Evolutionary conservation across 2,797 vertebrate species (phyloP), one percentile per base, ranked within the genome.

Genomic region (Pseudochromis fuscus): DNA sequence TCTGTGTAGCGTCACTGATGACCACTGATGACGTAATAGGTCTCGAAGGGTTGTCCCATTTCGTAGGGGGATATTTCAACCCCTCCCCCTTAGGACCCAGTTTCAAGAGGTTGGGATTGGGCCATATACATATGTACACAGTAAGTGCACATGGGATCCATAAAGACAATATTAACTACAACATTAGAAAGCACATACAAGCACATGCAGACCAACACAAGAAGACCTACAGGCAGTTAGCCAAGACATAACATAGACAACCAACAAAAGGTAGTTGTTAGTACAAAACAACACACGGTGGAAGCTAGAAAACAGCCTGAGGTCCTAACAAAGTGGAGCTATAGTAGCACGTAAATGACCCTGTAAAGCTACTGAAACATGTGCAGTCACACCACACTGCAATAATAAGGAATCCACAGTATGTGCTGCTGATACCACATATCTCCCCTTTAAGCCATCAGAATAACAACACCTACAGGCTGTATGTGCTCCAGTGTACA

Each of bases 201-300:
- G n/a, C 15, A 49, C 10, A 33, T 12, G 23, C 1, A 62, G 30
- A 45, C 9, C 9, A 30, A 61, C 37, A 66, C 59, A 69, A 27
- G n/a, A 27, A 59, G 40, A 57, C 18, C 27, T 24, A 49, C 30
- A 58, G 10, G 28, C 49, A 56, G 48, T 60, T 46, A 59, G 33
- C 27, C 63, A 51, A 40, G 23, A 51, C 31, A n/a, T 53, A 28
- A 71, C 27, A 55, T n/a, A n/a, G n/a, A n/a, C n/a, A 53, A 51
- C 13, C 40, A 21, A 30, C 44, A 45, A 45, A 19, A 60, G 72
- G 51, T 44, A 73, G 63, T 49, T 59, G 68, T n/a, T n/a, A n/a
- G n/a, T 66, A 68, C 40, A 42, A 63, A 56, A 49, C 10, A 28
- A 18, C 33, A 25, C 23, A 72, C 16, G 48, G 31, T 38, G 6